Conservation (phyloP, 2,888 invertebrate species). For the Pyrocoelia pectoralis region DNA sequence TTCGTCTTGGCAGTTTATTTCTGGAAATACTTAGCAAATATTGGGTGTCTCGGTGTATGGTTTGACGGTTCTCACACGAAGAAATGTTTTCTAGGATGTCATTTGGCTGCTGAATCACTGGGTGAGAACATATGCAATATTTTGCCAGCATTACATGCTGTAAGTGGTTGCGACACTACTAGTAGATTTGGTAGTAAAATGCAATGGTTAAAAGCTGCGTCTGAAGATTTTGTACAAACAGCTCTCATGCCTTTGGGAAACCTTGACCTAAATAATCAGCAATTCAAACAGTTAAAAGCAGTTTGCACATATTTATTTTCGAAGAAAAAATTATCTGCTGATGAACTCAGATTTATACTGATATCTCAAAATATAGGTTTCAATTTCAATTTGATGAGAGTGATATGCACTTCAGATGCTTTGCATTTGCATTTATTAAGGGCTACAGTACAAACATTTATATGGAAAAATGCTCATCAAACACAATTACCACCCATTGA, state of each 20-base stretch:
- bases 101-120: constrained; percentile 43
- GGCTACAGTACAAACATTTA: constrained; percentile 43
- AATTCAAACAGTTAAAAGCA: constrained; percentile 4
- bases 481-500: constrained; percentile 43
- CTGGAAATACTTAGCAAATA: constrained; percentile 36
- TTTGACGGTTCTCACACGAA: constrained; percentile 33
- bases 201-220: constrained; percentile 36
- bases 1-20: constrained; percentile 42
- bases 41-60: constrained; percentile 36
- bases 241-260: constrained; percentile 32
- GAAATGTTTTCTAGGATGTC: constrained; percentile 38
- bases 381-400: constrained; percentile 37
- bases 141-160: constrained; percentile 38
- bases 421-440: constrained; percentile 42
- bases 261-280: constrained; percentile 10
- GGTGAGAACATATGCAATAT: constrained; percentile 38
- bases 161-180: constrained; percentile 2
- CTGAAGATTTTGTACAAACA: constrained; percentile 40
- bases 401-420: constrained; percentile 43
- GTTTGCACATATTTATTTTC: too few relatives aligned
- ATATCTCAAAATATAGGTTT: constrained; percentile 42
- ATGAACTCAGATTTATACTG: constrained; percentile 37
- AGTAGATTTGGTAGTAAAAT: constrained; percentile 26
- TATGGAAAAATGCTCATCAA: constrained; percentile 42
- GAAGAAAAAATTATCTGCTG: constrained; percentile 34